Evolutionary conservation across 2,888 invertebrate species (phyloP).

Genomic region (Caenorhabditis plicata): DNA sequence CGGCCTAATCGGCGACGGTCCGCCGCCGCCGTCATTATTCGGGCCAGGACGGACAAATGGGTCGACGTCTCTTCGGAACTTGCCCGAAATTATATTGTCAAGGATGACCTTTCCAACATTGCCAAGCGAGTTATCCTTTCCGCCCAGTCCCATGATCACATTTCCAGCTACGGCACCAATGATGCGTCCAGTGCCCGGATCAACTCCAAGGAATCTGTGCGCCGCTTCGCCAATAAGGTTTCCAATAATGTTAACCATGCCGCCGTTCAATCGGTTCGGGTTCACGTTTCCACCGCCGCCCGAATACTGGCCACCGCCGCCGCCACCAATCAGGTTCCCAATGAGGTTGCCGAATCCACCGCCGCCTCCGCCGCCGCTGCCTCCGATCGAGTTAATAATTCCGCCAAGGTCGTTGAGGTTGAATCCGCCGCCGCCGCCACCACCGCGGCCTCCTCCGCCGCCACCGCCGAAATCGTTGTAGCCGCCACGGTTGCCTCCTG

Average conservation of each 20-base stretch:
- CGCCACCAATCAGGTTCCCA: constrained; percentile 57
- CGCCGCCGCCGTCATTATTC: constrained; percentile 27
- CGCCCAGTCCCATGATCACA: constrained; percentile 63
- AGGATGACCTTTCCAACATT: constrained; percentile 65
- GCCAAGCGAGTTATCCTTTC: constrained; percentile 64
- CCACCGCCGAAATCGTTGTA: constrained; percentile 17
- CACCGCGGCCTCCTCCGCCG: constrained; percentile 27
- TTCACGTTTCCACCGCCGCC: constrained; percentile 60
- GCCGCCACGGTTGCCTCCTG: constrained; percentile 9
- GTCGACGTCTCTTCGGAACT: constrained; percentile 63
- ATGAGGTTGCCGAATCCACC: constrained; percentile 60
- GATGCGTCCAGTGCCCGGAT: constrained; percentile 60
- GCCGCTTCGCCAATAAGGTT: constrained; percentile 64
- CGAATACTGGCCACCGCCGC: constrained; percentile 49
- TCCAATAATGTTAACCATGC: constrained; percentile 61
- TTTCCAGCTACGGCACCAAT: constrained; percentile 65
- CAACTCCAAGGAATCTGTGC: constrained; percentile 64
- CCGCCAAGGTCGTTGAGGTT: constrained; percentile 42
- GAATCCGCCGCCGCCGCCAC: constrained; percentile 37
- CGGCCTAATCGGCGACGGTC: constrained; percentile 43
- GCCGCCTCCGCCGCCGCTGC: constrained; percentile 38
- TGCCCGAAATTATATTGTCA: constrained; percentile 65
- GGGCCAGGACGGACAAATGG: constrained; percentile 53
- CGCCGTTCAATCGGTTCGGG: constrained; percentile 55
- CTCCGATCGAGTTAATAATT: constrained; percentile 37